Conservation (phyloP, 1,140 invertebrate genomes). For the Dendroctonus valens region DNA sequence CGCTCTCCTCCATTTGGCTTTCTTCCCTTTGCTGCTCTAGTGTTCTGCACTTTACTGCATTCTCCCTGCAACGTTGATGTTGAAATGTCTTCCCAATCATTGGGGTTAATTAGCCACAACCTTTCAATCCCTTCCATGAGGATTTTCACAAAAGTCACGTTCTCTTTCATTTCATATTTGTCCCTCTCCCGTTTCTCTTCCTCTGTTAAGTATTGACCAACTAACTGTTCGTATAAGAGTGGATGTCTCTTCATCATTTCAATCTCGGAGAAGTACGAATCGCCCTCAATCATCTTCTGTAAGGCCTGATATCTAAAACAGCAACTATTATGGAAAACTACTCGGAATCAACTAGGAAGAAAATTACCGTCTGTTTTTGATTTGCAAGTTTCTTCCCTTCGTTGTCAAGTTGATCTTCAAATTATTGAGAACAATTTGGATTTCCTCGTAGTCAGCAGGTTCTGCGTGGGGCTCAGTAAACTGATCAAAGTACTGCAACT, state of each 20-base stretch:
- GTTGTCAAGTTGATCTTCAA: conserved; percentile 57
- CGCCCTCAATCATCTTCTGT: conserved; percentile 67
- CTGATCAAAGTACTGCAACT: conserved; percentile 67
- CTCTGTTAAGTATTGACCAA: conserved; percentile 79
- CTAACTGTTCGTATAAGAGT: conserved; percentile 81
- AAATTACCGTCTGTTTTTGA: conserved; percentile 36
- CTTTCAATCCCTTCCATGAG: conserved; percentile 66
- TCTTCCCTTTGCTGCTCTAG: conserved; percentile 63
- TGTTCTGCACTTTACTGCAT: conserved; percentile 62
- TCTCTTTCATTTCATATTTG: conserved; percentile 52
- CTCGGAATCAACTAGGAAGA: background rate
- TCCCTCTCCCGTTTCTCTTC: conserved; percentile 70
- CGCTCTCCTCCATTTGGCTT: conserved; percentile 51
- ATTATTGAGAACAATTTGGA: conserved; percentile 60
- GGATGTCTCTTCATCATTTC: conserved; percentile 93
- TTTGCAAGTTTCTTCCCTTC: conserved; percentile 67
- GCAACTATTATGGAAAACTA: background rate
- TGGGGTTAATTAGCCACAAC: background rate
- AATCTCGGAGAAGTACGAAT: conserved; percentile 83
- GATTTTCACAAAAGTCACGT: conserved; percentile 65
- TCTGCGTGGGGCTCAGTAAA: conserved; percentile 42
- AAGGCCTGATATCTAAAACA: conserved; percentile 72
- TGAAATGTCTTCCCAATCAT: background rate
- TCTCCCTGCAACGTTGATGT: conserved; percentile 46
- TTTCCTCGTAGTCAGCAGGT: conserved; percentile 55